Evolutionary conservation across 2,113 vertebrate genomes (phyloP).

Genomic region (Proteles cristata): DNA sequence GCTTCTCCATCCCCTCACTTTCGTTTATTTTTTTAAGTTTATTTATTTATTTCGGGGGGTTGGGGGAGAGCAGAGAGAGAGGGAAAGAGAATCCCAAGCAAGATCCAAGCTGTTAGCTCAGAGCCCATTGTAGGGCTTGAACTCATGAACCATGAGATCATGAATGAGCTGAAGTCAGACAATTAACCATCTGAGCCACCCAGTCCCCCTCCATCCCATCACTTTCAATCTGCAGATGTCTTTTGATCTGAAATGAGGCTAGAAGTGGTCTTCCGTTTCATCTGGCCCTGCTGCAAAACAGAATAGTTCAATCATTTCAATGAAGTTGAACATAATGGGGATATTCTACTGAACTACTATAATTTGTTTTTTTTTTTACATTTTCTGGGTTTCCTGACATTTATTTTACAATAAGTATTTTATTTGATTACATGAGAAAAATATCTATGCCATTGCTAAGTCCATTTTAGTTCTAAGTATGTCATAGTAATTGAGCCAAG

Average conservation of each 20-base stretch:
- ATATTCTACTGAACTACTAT: background rate
- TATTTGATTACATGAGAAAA: background rate
- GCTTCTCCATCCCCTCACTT: background rate
- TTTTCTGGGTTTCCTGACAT: background rate
- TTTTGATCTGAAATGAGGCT: background rate
- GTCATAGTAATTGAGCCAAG: background rate
- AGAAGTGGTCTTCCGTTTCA: background rate
- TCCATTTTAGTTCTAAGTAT: background rate
- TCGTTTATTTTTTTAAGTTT: background rate
- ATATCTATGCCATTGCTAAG: background rate
- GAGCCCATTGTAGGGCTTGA: too few species aligned
- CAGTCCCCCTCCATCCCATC: background rate
- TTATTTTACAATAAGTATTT: background rate
- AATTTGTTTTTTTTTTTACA: background rate
- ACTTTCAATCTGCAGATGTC: background rate
- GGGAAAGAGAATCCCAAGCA: too few species aligned
- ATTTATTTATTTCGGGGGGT: too few species aligned
- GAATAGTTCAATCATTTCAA: background rate
- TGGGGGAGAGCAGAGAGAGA: too few species aligned
- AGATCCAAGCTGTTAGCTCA: too few species aligned
- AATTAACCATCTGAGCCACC: too few species aligned
- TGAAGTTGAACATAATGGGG: background rate
- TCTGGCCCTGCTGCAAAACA: background rate
- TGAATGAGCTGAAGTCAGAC: too few species aligned
- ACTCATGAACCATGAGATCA: too few species aligned